Percentiles rank a stretch among this genome's conserved stretches.
Evolutionary conservation across 2,888 invertebrate genomes (phyloP).

Genomic region (Euspilapteryx auroguttella): DNA sequence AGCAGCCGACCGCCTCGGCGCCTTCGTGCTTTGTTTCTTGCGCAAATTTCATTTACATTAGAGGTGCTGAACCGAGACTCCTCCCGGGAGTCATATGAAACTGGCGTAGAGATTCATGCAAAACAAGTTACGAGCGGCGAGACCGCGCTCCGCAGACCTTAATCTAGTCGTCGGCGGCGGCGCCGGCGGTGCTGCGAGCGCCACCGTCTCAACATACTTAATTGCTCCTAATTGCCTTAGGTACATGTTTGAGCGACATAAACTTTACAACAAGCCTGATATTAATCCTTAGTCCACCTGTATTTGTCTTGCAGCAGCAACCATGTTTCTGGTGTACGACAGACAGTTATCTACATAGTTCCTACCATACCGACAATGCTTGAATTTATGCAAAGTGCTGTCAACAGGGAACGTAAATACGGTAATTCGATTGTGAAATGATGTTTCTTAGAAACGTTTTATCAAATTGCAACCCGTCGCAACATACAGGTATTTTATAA

Average conservation of each 20-base stretch:
- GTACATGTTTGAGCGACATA: conserved; percentile 41
- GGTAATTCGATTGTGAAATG: no score
- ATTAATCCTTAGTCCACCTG: conserved; percentile 30
- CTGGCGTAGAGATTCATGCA: conserved; percentile 51
- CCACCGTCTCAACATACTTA: conserved; percentile 40
- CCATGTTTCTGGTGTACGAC: no score
- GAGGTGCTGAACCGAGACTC: conserved; percentile 41
- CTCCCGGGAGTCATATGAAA: conserved; percentile 46
- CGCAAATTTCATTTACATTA: conserved; percentile 59
- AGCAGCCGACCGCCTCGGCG: conserved; percentile 23
- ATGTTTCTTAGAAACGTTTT: no score
- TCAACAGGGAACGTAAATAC: no score
- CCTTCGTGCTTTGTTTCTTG: conserved; percentile 52
- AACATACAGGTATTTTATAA: no score
- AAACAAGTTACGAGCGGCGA: conserved; percentile 45
- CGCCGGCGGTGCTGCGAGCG: no score
- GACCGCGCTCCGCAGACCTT: conserved; percentile 37
- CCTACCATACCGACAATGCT: no score
- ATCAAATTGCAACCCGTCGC: no score
- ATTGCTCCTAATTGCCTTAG: conserved; percentile 54
- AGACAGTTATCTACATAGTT: no score
- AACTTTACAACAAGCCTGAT: conserved; percentile 32
- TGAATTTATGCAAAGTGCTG: no score
- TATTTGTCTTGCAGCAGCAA: conserved; percentile 16
- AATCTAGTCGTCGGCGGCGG: conserved; percentile 43